A percentile compares a stretch with the other conserved stretches of the same genome.
Evolutionary conservation across 2,888 invertebrate species (phyloP).

Genomic region (Acleris cristana): DNA sequence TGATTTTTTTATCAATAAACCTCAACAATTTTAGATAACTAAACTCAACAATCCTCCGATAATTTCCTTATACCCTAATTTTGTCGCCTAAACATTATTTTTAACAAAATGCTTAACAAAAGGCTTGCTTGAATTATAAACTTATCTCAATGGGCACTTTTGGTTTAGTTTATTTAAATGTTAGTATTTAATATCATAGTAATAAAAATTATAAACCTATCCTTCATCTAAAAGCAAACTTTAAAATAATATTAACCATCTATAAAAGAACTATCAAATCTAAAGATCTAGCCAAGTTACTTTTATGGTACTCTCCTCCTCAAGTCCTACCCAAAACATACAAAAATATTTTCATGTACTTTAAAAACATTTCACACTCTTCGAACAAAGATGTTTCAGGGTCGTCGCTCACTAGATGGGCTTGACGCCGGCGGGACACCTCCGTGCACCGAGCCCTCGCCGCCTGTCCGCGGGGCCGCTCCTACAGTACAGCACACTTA

Average conservation of each 20-base stretch:
- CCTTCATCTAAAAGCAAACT: conserved; percentile 79
- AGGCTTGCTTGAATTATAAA: conserved; percentile 78
- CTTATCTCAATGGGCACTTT: conserved; percentile 85
- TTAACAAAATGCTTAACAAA: conserved; percentile 79
- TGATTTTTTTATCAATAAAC: conserved; percentile 70
- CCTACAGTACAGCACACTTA: conserved; percentile 78
- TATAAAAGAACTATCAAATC: conserved; percentile 81
- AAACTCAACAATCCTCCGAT: conserved; percentile 79
- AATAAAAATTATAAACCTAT: conserved; percentile 81
- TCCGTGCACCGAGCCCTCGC: conserved; percentile 58
- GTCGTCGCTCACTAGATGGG: conserved; percentile 21
- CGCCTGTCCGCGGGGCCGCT: conserved; percentile 65
- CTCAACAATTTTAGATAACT: conserved; percentile 82
- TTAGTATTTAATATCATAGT: conserved; percentile 81
- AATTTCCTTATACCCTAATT: conserved; percentile 80
- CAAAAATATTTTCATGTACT: conserved; percentile 82
- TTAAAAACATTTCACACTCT: conserved; percentile 65
- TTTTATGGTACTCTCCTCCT: conserved; percentile 74
- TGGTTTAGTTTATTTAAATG: conserved; percentile 80
- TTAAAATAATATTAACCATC: conserved; percentile 79
- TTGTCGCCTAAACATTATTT: conserved; percentile 81
- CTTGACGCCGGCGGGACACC: conserved; percentile 49
- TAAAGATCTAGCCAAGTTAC: conserved; percentile 78
- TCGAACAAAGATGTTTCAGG: conserved; percentile 56
- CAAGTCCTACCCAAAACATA: conserved; percentile 76